Base-by-base conservation (phyloP, 2,797 vertebrate species). In the Peromyscus nudipes region DNA sequence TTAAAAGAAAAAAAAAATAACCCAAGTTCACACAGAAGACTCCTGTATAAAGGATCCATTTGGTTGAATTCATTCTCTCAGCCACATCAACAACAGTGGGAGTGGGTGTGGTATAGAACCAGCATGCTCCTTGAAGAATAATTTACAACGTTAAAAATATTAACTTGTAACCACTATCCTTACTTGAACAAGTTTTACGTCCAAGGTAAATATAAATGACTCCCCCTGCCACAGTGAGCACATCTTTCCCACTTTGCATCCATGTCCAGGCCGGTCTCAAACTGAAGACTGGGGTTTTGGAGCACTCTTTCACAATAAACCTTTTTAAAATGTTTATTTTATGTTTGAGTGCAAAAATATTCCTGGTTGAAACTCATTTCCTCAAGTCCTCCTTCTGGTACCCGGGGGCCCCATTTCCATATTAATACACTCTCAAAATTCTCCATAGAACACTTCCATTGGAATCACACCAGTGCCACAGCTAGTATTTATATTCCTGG, bases 321-420 rank as follows among this genome's bases (percentile, higher is more conserved):
- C 98, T 98, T 98, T 97, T 98, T 21, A 0, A 98, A 98, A 98
- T 98, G 98, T 99, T 99, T 99, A 98, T 98, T 99, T 98, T 98
- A 98, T 97, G 97, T 98, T 98, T 98, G 97, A 96, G 97, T 95
- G 94, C 98, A 98, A 99, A 98, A 98, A 97, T 98, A 98, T 98
- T 98, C 98, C 98, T 95, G 97, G 97, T 97, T 96, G 96, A 94
- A 98, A 96, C 94, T 97, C 97, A 98, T 98, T 98, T 98, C 97
- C 97, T 98, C 98, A 98, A 98, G 96, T 98, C 97, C 89, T 97
- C 96, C 96, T 97, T 93, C 95, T 99, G 98, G 98, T 98, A 98
- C 97, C 81, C 73, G 69, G 10, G 92, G 77, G 71, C 69, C 96
- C 98, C 97, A 97, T 98, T 98, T 98, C 98, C 98, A 97, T 94